Evolutionary conservation across 2,113 vertebrate genomes (phyloP).

Genomic region (Corapipo altera): DNA sequence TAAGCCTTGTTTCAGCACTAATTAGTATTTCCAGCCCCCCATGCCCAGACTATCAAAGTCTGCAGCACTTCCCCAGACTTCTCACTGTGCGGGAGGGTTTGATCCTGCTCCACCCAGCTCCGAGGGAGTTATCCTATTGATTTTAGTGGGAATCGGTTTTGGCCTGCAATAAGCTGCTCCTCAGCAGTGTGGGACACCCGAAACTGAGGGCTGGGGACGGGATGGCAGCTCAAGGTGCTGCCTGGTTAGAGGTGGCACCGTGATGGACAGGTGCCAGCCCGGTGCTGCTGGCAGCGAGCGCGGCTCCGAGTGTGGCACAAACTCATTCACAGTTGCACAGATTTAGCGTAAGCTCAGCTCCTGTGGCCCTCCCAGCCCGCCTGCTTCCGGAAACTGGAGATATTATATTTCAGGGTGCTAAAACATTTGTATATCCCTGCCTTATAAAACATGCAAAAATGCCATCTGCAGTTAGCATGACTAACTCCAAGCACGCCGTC

Average conservation of each 20-base stretch:
- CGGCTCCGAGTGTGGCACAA: background rate
- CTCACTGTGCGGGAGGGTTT: background rate
- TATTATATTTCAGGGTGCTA: constrained; percentile 47
- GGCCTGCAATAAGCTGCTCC: background rate
- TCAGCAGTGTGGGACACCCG: background rate
- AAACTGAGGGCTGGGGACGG: background rate
- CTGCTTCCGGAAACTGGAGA: constrained; percentile 47
- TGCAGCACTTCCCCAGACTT: background rate
- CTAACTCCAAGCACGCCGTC: constrained; percentile 75
- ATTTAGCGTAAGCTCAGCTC: constrained; percentile 5
- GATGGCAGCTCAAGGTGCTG: background rate
- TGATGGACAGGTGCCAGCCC: background rate
- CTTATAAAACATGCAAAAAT: constrained; percentile 84
- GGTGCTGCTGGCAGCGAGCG: fast-evolving
- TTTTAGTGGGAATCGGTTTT: fast-evolving
- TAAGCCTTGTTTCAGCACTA: background rate
- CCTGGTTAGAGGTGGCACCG: background rate
- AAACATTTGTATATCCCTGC: constrained; percentile 73
- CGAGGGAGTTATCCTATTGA: background rate
- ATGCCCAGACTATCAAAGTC: background rate
- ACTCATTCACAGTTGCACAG: background rate
- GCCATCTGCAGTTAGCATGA: constrained; percentile 81
- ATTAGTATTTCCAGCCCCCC: background rate
- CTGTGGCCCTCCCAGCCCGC: constrained; percentile 14
- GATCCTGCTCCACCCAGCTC: background rate